These are phyloP conservation scores for Scyliorhinus canicula DNA, from an alignment of 2,797 vertebrate genomes.

Conservation along the genomic window DNA sequence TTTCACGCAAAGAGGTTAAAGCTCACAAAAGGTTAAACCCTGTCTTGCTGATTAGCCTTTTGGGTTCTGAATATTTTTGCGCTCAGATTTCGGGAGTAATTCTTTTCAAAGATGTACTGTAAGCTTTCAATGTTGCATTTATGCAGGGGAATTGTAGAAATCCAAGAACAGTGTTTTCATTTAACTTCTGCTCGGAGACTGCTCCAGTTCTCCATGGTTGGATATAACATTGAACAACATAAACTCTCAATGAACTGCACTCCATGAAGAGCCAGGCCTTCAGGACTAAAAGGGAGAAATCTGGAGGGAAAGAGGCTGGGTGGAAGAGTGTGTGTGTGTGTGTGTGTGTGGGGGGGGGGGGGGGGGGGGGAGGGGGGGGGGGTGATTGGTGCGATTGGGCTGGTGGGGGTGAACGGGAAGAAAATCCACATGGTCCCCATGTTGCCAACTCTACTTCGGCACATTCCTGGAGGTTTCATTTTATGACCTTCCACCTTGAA, in stretches of 20 bases:
- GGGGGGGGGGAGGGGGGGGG: too few relatives aligned
- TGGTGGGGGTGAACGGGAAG: too few relatives aligned
- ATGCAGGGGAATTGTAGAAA: background rate
- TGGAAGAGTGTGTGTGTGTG: too few relatives aligned
- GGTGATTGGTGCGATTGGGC: too few relatives aligned
- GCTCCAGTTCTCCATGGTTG: background rate
- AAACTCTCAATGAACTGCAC: background rate
- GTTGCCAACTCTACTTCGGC: too few relatives aligned
- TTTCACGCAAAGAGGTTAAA: background rate
- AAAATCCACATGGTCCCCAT: too few relatives aligned
- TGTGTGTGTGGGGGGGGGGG: too few relatives aligned
- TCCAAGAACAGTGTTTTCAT: background rate
- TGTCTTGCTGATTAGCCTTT: background rate
- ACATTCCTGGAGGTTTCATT: too few relatives aligned
- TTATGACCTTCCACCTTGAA: too few relatives aligned
- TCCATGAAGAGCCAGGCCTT: too few relatives aligned
- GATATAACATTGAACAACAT: background rate
- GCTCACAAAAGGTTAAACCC: background rate
- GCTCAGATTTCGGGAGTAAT: background rate
- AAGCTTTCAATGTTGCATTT: background rate
- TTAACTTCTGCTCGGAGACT: background rate
- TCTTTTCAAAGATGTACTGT: background rate
- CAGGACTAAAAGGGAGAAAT: too few relatives aligned
- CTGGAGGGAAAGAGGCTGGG: background rate
- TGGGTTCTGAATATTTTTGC: background rate